Evolutionary conservation across 2,113 vertebrate species (phyloP).

Genomic region (Thunnus thynnus): DNA sequence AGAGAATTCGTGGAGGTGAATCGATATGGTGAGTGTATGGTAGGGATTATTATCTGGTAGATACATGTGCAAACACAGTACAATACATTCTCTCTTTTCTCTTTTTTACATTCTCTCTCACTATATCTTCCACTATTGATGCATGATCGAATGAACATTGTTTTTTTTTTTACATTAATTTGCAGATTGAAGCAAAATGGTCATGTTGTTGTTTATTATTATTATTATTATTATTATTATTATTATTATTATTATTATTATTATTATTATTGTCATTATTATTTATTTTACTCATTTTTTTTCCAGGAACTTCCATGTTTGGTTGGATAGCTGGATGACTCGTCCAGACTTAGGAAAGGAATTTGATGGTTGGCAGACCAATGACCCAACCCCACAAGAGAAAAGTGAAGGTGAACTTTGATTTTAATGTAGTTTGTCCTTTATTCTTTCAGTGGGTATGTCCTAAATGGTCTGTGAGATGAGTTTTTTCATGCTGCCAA

Average conservation of each 20-base stretch:
- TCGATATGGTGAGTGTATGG: slow-evolving; percentile 87
- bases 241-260: too few relatives aligned
- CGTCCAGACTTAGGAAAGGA: slow-evolving; percentile 86
- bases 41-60: too few relatives aligned
- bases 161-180: too few relatives aligned
- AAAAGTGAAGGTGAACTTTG: slow-evolving; percentile 89
- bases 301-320: slow-evolving; percentile 95
- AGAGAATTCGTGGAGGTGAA: slow-evolving; percentile 76
- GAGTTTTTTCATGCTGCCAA: neutral
- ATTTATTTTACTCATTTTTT: neutral
- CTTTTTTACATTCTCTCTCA: neutral
- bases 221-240: too few relatives aligned
- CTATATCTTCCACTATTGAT: neutral
- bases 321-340: slow-evolving; percentile 95
- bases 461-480: neutral
- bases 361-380: slow-evolving; percentile 92
- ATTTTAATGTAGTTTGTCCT: neutral
- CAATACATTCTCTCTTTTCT: too few relatives aligned
- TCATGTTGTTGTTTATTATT: neutral
- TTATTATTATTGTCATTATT: neutral
- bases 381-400: slow-evolving; percentile 95
- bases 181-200: neutral
- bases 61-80: neutral
- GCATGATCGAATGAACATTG: neutral
- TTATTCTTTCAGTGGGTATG: neutral